Evolutionary conservation across 2,888 invertebrate genomes (phyloP), one percentile per base, ranked within the genome.

Genomic region (Pollenia amentaria): DNA sequence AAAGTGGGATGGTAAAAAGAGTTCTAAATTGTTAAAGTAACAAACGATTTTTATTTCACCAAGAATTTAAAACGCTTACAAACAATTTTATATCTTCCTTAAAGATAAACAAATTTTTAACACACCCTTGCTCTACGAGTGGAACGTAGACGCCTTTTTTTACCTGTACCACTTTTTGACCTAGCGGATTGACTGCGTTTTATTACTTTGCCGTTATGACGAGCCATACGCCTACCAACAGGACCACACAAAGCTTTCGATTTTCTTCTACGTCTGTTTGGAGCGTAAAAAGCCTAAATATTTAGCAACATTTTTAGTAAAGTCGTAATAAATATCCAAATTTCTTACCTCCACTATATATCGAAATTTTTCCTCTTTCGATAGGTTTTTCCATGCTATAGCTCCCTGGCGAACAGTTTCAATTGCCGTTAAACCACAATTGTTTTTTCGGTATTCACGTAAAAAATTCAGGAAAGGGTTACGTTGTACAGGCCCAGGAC

Each of bases 401-500:
- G 89, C 89, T 4, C 88, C 88, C 1, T 77, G 80, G 4, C 79
- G 62, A 14, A 88, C 69, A 4, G 76, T 81, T 46, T 88, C 88
- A 0, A 87, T 65, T 0, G 88, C 69, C 8, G 86, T 51, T 3
- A 87, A 78, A 1, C 81, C 88, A 16, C 57, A 69, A 65, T 65
- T 29, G 1, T 53, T 81, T 60, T 79, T 44, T 12, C 88, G 72
- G 40, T 76, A 88, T 70, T 87, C 88, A 12, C 88, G 84, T 53
- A 89, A 60, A 64, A 88, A 89, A 51, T 89, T 89, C 9, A 89
- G 69, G 57, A 84, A 89, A 0, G 88, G 88, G 83, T 89, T 89
- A 9, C 87, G 84, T 16, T 57, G 57, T 4, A 85, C 10, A 0
- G 82, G 76, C 0, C 86, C 86, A 7, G 85, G 85, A 10, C 85